phyloP scores from a whole-genome alignment of 2,888 invertebrate species.

The Axea sp. region DNA sequence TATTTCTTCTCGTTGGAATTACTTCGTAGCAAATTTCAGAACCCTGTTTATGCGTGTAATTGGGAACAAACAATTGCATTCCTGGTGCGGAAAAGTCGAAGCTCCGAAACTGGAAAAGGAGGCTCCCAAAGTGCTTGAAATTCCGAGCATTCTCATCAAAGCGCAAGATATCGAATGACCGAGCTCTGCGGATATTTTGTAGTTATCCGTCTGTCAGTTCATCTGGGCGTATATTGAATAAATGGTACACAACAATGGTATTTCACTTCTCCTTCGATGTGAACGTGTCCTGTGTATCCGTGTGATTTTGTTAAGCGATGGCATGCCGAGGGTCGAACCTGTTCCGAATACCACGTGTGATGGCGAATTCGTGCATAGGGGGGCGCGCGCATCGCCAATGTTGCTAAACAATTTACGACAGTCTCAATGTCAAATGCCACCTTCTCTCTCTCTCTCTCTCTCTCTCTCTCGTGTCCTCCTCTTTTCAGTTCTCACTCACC shows the following conservation, averaged over 20 bases:
- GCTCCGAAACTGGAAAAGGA: constrained; percentile 8
- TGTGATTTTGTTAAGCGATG: constrained; percentile 65
- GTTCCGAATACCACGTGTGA: constrained; percentile 72
- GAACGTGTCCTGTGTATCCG: too few species aligned
- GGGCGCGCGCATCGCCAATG: constrained; percentile 48
- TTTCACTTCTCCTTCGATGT: too few species aligned
- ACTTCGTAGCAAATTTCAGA: too few species aligned
- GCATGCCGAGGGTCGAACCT: constrained; percentile 73
- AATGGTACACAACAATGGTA: constrained; percentile 62
- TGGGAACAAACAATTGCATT: constrained; percentile 14
- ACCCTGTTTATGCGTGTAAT: constrained; percentile 13
- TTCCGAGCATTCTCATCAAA: constrained; percentile 15
- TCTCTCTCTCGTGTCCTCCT: neutral
- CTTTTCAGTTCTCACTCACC: neutral
- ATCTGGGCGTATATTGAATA: constrained; percentile 53
- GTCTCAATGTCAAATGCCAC: constrained; percentile 24
- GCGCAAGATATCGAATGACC: constrained; percentile 10
- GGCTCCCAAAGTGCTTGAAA: constrained; percentile 5
- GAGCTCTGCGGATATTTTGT: constrained; percentile 14
- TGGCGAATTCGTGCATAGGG: constrained; percentile 36
- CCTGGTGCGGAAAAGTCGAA: neutral
- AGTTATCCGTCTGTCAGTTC: constrained; percentile 47
- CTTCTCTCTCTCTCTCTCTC: too few species aligned
- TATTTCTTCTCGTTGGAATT: too few species aligned
- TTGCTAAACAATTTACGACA: constrained; percentile 25